Evolutionary conservation across 2,888 invertebrate genomes (phyloP).

Genomic region (Drosophila ustulata): DNA sequence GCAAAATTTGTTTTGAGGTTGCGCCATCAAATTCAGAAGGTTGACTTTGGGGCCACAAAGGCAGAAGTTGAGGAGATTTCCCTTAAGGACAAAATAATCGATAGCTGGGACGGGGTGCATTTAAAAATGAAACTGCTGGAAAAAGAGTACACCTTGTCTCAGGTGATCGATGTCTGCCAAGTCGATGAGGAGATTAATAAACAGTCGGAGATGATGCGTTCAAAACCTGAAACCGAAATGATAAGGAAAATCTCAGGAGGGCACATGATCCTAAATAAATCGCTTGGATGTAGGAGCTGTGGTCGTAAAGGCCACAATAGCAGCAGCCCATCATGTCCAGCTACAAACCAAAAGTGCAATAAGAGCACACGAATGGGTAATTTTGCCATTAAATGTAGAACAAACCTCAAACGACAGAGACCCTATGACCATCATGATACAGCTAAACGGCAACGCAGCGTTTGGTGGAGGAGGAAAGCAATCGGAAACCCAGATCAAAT

Average conservation of each 20-base stretch:
- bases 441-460: not conserved
- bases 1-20: not conserved
- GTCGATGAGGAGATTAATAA: conserved; percentile 32
- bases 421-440: not conserved
- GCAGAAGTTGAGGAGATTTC: not conserved
- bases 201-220: conserved; percentile 22
- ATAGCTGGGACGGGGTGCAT: not conserved
- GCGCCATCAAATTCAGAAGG: not conserved
- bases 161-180: conserved; percentile 31
- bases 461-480: conserved; percentile 14
- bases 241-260: conserved; percentile 18
- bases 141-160: conserved; percentile 24
- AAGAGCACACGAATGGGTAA: not conserved
- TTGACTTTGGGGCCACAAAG: conserved; percentile 1
- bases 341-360: not conserved
- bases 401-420: conserved; percentile 1
- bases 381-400: conserved; percentile 6
- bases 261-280: conserved; percentile 4
- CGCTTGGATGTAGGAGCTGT: conserved; percentile 14
- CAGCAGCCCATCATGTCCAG: conserved; percentile 4
- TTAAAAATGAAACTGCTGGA: conserved; percentile 6
- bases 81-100: too few relatives aligned
- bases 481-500: conserved; percentile 5
- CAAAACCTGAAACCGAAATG: conserved; percentile 11
- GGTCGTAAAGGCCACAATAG: conserved; percentile 18